Evolutionary conservation across 1,140 invertebrate genomes (phyloP), one percentile per base, ranked within the genome.

Genomic region (Drosophila tropicalis): DNA sequence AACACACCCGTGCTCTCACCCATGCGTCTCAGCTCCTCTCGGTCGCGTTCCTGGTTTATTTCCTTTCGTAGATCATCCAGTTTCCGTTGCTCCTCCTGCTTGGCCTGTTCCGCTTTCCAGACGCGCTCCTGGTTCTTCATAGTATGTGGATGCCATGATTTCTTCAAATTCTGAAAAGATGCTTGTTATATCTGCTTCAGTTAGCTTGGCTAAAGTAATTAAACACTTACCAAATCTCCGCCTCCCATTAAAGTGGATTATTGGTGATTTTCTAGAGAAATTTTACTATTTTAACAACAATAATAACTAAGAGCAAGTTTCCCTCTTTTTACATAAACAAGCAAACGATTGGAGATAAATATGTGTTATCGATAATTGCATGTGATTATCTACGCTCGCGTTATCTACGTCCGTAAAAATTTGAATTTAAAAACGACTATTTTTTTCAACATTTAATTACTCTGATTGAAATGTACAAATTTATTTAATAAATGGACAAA

Each of bases 121-220:
- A 96, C 95, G 60, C 94, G 94, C 80, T 96, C 95, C 85, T 96
- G 95, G 81, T 96, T 96, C 90, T 95, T 96, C 93, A 96, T 93
- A 0, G 95, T 96, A 58, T 94, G 95, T 15, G 95, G 96, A 93
- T 96, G 96, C 96, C 96, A 96, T 92, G 95, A 96, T 90, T 96
- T 96, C 70, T 96, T 96, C 1, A 95, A 93, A 92, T 96, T 96
- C 95, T 95, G 57, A 5, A 32, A 17, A 5, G 17, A 9, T 34
- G 32, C 1, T 5, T 40, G 36, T 36, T 68, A n/a, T 15, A 5
- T 62, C 9, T 10, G 13, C 34, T 5, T 2, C 22, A 3, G 10
- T 5, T 22, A 19, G 0, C 1, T 72, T 66, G 47, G 39, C 5
- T 17, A 19, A 36, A 4, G 29, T 1, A 12, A 15, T 13, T n/a